Evolutionary conservation across 1,140 invertebrate genomes (phyloP).

Genomic region (Ceratina japonica): DNA sequence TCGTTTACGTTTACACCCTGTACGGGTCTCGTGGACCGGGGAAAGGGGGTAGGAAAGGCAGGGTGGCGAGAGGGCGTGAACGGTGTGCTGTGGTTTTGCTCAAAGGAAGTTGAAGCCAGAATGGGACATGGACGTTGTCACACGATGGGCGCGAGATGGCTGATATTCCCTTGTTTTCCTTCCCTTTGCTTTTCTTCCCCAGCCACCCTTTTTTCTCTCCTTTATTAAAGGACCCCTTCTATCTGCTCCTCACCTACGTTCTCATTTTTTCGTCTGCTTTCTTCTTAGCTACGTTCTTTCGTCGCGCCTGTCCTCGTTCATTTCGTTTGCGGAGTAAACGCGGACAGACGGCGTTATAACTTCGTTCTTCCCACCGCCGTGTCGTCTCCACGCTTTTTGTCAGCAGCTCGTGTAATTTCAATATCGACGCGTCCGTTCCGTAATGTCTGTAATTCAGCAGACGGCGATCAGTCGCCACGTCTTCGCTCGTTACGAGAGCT

Average conservation of each 20-base stretch:
- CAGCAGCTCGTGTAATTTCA: neutral
- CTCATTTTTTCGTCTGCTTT: conserved; percentile 2
- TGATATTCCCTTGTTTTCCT: conserved; percentile 60
- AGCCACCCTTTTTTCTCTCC: conserved; percentile 9
- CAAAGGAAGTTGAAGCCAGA: conserved; percentile 64
- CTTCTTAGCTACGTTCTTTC: conserved; percentile 10
- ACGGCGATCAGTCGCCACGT: too few relatives aligned
- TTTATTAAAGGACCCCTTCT: conserved; percentile 29
- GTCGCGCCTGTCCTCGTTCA: conserved; percentile 17
- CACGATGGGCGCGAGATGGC: conserved; percentile 61
- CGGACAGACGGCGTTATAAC: conserved; percentile 32
- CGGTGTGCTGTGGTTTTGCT: conserved; percentile 57
- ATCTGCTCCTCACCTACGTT: conserved; percentile 24
- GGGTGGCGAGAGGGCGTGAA: conserved; percentile 37
- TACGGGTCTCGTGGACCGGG: conserved; percentile 12
- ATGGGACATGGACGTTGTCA: conserved; percentile 60
- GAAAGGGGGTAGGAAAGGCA: neutral
- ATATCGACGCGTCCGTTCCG: neutral
- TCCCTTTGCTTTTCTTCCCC: conserved; percentile 2
- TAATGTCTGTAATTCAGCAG: neutral
- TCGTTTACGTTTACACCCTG: conserved; percentile 36
- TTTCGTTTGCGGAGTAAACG: conserved; percentile 26
- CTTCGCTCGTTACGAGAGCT: neutral
- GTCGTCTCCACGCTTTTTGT: neutral
- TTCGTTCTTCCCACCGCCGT: neutral